Base-by-base conservation (phyloP, 2,888 invertebrate genomes). In the Sinhomidia bicolor region DNA sequence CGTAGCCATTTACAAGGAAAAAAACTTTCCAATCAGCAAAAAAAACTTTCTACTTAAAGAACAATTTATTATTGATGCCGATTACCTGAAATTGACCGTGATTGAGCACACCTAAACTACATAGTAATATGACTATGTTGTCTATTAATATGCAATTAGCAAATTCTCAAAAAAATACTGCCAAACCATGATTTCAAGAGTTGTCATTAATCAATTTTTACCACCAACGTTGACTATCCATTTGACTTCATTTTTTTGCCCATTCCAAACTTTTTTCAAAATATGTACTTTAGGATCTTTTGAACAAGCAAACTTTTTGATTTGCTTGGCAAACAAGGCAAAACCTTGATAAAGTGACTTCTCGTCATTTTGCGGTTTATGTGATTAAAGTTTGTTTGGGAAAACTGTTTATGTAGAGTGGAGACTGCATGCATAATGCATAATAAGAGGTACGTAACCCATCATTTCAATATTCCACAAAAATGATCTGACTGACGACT, bases 291-390 rank as follows among this genome's bases (percentile, higher is more conserved):
- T n/a, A n/a, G n/a, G n/a, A n/a, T n/a, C n/a, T n/a, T n/a, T n/a
- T 44, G 17, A 71, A 71, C 57, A 9, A 51, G 0, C 54, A 79
- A 57, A 54, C n/a, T 41, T 57, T 51, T 62, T 68, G 23, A 23
- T 65, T 78, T 79, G 54, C n/a, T 80, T 71, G 36, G 62, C 87
- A 81, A 68, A 87, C 57, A 81, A 74, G 60, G 17, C 80, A 14
- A 81, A 86, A 62, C 79, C 20, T 47, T 57, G 36, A 44, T 74
- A 87, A 87, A 80, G 86, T 86, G 86, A 80, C 86, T 86, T 51
- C 87, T 87, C 74, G 41, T 54, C 51, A 32, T 79, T 87, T 81
- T 87, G 87, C 76, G 87, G 87, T 87, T 51, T 81, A 87, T 62
- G 74, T 71, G 87, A 87, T 87, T 87, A 81, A 81, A 80, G 62